phyloP scores from a whole-genome alignment of 1,140 invertebrate genomes.

The Brachionus manjavacas region DNA sequence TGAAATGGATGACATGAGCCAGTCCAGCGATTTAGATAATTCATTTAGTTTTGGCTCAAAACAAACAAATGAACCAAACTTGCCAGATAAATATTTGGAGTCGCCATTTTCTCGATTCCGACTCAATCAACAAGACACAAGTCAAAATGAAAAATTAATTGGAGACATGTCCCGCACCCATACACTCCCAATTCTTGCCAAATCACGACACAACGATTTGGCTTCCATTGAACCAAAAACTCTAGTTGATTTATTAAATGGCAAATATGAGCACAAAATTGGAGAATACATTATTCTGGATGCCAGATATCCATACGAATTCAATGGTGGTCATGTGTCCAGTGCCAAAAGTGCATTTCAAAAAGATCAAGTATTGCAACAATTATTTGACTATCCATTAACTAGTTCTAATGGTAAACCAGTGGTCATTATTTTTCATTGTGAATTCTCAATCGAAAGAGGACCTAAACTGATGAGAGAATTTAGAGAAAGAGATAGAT shows the following conservation, averaged over 20 bases:
- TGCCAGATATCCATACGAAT: slow-evolving; percentile 90
- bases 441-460: slow-evolving; percentile 92
- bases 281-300: slow-evolving; percentile 53
- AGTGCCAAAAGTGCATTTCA: slow-evolving; percentile 76
- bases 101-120: neutral
- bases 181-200: neutral
- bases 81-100: neutral
- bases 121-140: neutral
- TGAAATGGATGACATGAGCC: neutral
- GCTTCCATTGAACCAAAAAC: slow-evolving; percentile 13
- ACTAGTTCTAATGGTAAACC: slow-evolving; percentile 57
- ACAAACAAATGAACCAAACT: neutral
- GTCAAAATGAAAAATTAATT: neutral
- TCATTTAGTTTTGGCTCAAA: neutral
- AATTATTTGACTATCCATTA: slow-evolving; percentile 57
- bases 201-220: neutral
- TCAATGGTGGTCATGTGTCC: slow-evolving; percentile 83
- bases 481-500: slow-evolving; percentile 74
- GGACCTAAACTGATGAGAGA: slow-evolving; percentile 69
- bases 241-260: neutral
- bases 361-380: slow-evolving; percentile 67
- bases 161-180: slow-evolving; percentile 4
- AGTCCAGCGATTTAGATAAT: neutral
- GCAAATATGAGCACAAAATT: slow-evolving; percentile 4
- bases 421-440: slow-evolving; percentile 87